Evolutionary conservation across 2,888 invertebrate genomes (phyloP), one percentile per base, ranked within the genome.

Genomic region (Mythimna impura): DNA sequence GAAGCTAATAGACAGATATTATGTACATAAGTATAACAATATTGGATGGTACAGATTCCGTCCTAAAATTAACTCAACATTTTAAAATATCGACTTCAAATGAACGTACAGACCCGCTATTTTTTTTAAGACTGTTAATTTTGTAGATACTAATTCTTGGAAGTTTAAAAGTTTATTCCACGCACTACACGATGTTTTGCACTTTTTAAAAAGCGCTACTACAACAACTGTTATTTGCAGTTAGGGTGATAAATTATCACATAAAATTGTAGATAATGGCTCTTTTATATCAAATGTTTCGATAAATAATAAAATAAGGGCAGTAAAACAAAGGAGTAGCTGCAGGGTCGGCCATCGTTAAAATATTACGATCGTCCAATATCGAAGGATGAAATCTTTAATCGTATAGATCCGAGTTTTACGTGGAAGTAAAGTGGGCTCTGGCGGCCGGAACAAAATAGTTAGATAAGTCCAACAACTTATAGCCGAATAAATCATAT

Each of bases 351-450:
- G 89, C 88, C 87, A 89, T 94, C 94, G 95, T 95, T 95, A 95
- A 95, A 95, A 93, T 95, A 95, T 96, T 95, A 96, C 95, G 95
- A 94, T 90, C 93, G 93, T 88, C 93, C 94, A 90, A 95, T 95
- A 95, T 95, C 94, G 90, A 82, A 87, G 93, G 93, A 94, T 92
- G 92, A 94, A 93, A 95, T 95, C 95, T 94, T 95, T 94, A 94
- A 95, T 95, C 95, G 93, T 88, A 87, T 83, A 87, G 89, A 91
- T 91, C 89, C 86, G 85, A 91, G 89, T 92, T 93, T 93, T 92
- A 93, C 92, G 92, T 91, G 88, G 90, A 92, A 90, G 88, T 91
- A 89, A 88, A 89, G 88, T 86, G 89, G 89, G 88, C 76, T 85
- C 84, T 86, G 85, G 90, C 88, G 88, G 86, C 88, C 88, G 85